Percentiles rank a stretch among this genome's conserved stretches.
phyloP scores from a whole-genome alignment of 2,888 invertebrate genomes.

The Rhorus exstirpatorius region DNA sequence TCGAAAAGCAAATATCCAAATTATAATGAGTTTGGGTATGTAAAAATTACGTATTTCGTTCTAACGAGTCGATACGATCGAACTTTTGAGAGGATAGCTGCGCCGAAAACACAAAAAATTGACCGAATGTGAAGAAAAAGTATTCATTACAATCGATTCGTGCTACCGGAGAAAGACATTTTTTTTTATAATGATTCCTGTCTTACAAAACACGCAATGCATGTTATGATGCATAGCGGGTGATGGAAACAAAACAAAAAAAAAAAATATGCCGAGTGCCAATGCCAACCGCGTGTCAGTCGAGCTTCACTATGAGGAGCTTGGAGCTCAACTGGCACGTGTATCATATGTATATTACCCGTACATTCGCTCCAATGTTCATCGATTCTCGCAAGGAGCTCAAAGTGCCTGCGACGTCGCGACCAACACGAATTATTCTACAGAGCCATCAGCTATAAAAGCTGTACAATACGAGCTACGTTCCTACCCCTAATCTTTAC shows the following conservation, averaged over 20 bases:
- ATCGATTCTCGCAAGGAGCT: constrained; percentile 62
- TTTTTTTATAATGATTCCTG: constrained; percentile 37
- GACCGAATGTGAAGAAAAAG: background rate
- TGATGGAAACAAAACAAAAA: constrained; percentile 26
- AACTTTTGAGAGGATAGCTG: too few relatives aligned
- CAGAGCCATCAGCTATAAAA: constrained; percentile 39
- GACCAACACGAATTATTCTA: constrained; percentile 50
- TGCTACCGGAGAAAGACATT: background rate
- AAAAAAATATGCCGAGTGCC: constrained; percentile 45
- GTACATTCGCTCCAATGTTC: constrained; percentile 47
- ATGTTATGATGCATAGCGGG: constrained; percentile 40
- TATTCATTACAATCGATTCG: background rate
- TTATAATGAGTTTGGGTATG: too few relatives aligned
- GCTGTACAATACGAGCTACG: constrained; percentile 5
- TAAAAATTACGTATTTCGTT: too few relatives aligned
- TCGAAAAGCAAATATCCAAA: too few relatives aligned
- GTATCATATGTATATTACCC: constrained; percentile 40
- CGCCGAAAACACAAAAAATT: too few relatives aligned
- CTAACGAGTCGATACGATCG: too few relatives aligned
- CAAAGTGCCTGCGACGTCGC: constrained; percentile 60
- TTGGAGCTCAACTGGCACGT: constrained; percentile 37
- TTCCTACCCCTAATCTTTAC: background rate
- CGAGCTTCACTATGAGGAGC: constrained; percentile 42
- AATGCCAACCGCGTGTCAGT: constrained; percentile 63
- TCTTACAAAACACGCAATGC: constrained; percentile 50